Evolutionary conservation across 2,888 invertebrate species (phyloP).

Genomic region (Eurytoma californica): DNA sequence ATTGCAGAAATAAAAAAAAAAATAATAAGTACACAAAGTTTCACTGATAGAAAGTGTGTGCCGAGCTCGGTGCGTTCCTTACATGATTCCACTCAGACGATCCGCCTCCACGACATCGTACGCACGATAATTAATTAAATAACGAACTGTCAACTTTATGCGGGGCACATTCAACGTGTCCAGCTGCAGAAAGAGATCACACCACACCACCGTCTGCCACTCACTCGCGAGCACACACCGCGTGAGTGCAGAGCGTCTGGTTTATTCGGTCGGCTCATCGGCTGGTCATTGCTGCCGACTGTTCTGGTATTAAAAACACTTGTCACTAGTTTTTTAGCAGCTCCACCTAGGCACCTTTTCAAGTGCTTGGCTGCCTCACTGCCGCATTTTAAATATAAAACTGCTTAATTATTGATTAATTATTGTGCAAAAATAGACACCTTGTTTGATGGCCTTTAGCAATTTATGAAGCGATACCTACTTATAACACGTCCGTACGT

Average conservation of each 20-base stretch:
- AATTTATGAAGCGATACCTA: neutral
- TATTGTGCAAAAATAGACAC: slow-evolving; percentile 12
- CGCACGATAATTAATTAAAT: slow-evolving; percentile 40
- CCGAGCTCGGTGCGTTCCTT: neutral
- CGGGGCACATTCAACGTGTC: slow-evolving; percentile 29
- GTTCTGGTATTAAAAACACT: neutral
- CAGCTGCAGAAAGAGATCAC: slow-evolving; percentile 24
- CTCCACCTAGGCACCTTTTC: neutral
- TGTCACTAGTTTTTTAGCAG: neutral
- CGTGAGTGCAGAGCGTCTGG: neutral
- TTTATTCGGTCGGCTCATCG: slow-evolving; percentile 27
- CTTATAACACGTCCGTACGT: neutral
- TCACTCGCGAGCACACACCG: neutral
- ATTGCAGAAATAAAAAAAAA: slow-evolving; percentile 5
- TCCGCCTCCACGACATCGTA: slow-evolving; percentile 12
- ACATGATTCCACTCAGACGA: slow-evolving; percentile 17
- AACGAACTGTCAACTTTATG: slow-evolving; percentile 44
- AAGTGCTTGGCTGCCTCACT: too few relatives aligned
- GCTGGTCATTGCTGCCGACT: neutral
- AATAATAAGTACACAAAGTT: neutral
- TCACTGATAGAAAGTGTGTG: neutral
- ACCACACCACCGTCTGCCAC: neutral
- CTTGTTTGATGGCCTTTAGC: too few relatives aligned
- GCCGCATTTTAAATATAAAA: slow-evolving; percentile 26
- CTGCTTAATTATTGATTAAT: slow-evolving; percentile 20